Evolutionary conservation across 2,113 vertebrate genomes (phyloP), one percentile per base, ranked within the genome.

Genomic region (Prietella phreatophila): DNA sequence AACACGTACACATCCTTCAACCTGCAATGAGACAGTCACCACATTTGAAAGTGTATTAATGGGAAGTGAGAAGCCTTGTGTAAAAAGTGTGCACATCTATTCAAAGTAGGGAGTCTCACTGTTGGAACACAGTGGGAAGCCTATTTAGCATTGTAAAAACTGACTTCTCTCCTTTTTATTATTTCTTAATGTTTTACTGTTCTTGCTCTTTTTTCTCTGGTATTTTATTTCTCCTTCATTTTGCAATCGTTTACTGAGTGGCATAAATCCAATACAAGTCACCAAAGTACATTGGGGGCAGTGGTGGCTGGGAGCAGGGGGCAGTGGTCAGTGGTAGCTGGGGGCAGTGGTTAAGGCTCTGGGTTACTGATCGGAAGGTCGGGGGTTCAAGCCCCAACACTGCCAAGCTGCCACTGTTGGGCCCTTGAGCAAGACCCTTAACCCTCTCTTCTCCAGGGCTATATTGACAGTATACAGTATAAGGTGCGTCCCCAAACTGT

Each of bases 41-140:
- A 36, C 80, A 61, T 11, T 82, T 30, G 20, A 60, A 58, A 36
- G n/a, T 58, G 55, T 80, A 50, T 80, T 80, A 78, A 55, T 80
- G 20, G 82, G 58, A 83, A 63, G 10, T 42, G 33, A 60, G 56
- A 63, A 42, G 11, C 14, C 30, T 60, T 39, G 20, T 61, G 20
- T 61, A 63, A 82, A 82, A 47, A 47, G 27, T 30, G 27, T n/a
- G 14, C 27, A 55, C 19, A 55, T 80, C 50, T 55, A 30, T n/a
- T 55, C 17, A 53, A 80, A 55, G 76, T 80, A 80, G 50, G 6
- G 15, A 80, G 14, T 56, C 47, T 30, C 25, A 55, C 76, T 80
- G 27, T 80, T 33, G 30, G 33, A 19, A 82, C 80, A 82, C 55
- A 82, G 33, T 17, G 11, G 56, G 20, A 82, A 42, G 11, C 30